Evolutionary conservation across 1,140 invertebrate genomes (phyloP).

Genomic region (Venturia canescens): DNA sequence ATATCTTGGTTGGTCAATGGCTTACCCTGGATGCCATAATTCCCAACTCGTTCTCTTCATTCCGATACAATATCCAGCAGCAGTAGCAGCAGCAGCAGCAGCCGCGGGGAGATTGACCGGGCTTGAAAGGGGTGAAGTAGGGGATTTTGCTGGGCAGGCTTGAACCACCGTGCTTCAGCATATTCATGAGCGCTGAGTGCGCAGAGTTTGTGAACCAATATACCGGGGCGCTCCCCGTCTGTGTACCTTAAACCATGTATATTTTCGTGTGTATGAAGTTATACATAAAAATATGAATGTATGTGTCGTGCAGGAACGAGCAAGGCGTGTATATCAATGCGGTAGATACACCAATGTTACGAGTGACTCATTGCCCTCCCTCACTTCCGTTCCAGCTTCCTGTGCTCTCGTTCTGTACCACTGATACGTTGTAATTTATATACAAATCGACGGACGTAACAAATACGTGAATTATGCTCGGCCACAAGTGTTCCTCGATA

Average conservation of each 20-base stretch:
- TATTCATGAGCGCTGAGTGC: conserved; percentile 73
- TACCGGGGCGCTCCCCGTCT: conserved; percentile 56
- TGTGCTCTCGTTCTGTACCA: conserved; percentile 1
- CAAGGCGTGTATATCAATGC: conserved; percentile 1
- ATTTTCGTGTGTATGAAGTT: conserved; percentile 2
- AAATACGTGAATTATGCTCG: conserved; percentile 53
- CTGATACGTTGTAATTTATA: conserved; percentile 51
- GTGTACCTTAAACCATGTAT: conserved; percentile 30
- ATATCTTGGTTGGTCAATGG: neutral
- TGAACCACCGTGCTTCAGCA: conserved; percentile 68
- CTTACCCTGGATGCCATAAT: neutral
- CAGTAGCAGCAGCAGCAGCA: no score
- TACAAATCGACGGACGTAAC: conserved; percentile 50
- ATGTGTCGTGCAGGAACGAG: neutral
- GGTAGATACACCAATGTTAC: conserved; percentile 12
- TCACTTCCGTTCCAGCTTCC: conserved; percentile 1
- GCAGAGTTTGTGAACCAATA: conserved; percentile 69
- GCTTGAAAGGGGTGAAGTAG: conserved; percentile 50
- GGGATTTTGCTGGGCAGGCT: conserved; percentile 50
- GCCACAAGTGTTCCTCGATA: conserved; percentile 7
- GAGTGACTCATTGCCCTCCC: conserved; percentile 25
- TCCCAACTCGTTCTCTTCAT: conserved; percentile 52
- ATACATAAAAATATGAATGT: conserved; percentile 5
- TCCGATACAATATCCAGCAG: conserved; percentile 64
- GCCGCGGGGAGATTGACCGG: conserved; percentile 62